These are phyloP conservation scores for Yponomeuta malinellus DNA, from an alignment of 2,888 invertebrate genomes.

Conservation along the genomic window DNA sequence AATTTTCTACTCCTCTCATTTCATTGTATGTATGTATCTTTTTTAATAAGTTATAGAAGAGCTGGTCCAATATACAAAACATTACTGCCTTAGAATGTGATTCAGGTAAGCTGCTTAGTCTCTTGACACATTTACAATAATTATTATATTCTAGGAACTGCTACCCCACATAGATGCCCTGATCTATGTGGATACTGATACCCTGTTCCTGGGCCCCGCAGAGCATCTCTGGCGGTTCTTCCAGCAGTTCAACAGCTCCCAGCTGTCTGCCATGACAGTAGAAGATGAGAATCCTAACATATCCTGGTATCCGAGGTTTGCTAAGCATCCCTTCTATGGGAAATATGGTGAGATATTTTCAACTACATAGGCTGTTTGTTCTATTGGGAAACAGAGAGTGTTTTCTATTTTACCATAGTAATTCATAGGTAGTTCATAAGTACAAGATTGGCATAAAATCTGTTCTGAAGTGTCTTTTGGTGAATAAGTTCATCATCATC, in stretches of 20 bases:
- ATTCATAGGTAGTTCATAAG: too few species aligned
- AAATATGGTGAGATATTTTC: constrained; percentile 76
- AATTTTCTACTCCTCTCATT: too few species aligned
- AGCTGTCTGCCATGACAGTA: constrained; percentile 90
- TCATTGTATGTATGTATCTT: too few species aligned
- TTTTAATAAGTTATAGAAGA: too few species aligned
- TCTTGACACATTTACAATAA: constrained; percentile 16
- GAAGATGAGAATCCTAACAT: constrained; percentile 95
- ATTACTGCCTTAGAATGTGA: too few species aligned
- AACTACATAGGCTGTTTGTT: neutral
- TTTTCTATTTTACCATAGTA: too few species aligned
- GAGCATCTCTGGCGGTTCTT: constrained; percentile 91
- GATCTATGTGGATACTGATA: constrained; percentile 95
- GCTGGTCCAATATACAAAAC: too few species aligned
- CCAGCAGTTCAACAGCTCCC: constrained; percentile 85
- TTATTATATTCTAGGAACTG: constrained; percentile 78
- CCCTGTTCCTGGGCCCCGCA: constrained; percentile 88
- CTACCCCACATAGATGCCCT: constrained; percentile 87
- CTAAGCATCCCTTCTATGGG: constrained; percentile 95
- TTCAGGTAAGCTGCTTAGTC: neutral
- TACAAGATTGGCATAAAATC: too few species aligned
- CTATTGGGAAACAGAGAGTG: neutral
- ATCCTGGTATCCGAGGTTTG: constrained; percentile 97
- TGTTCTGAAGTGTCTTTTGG: too few species aligned
- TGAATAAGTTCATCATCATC: too few species aligned